Percentiles rank a stretch among this genome's conserved stretches.
Evolutionary conservation across 1,140 invertebrate species (phyloP).

Genomic region (Vanessa atalanta): DNA sequence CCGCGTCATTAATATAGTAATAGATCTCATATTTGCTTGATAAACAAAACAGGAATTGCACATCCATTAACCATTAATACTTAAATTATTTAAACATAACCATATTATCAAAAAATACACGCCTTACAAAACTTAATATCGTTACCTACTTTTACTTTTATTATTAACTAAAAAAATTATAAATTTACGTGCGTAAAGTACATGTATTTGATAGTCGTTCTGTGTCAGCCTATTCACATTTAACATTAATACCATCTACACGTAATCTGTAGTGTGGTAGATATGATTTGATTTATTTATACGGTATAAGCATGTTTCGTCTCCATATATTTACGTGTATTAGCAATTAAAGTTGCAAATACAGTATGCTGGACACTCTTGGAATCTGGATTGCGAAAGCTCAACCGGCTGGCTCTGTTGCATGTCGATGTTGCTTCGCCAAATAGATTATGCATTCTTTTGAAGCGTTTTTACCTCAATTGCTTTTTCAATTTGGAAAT

Average conservation of each 20-base stretch:
- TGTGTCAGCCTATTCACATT: too few species aligned
- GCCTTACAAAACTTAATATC: too few species aligned
- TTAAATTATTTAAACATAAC: too few species aligned
- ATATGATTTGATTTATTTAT: not conserved
- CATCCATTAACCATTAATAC: not conserved
- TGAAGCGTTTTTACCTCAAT: constrained; percentile 18
- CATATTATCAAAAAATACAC: too few species aligned
- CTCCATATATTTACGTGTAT: constrained; percentile 24
- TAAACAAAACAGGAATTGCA: not conserved
- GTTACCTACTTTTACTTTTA: too few species aligned
- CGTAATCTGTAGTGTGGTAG: too few species aligned
- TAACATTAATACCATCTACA: too few species aligned
- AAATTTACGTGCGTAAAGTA: too few species aligned
- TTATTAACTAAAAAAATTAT: too few species aligned
- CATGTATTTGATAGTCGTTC: too few species aligned
- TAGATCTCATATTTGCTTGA: constrained; percentile 24
- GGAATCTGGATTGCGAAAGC: constrained; percentile 62
- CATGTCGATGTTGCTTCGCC: constrained; percentile 57
- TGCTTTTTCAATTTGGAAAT: not conserved
- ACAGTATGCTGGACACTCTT: constrained; percentile 42
- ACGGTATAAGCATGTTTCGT: constrained; percentile 10
- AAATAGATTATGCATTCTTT: constrained; percentile 60
- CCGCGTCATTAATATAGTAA: constrained; percentile 47
- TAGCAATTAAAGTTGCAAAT: constrained; percentile 35
- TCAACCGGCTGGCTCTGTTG: constrained; percentile 58